Evolutionary conservation across 2,888 invertebrate species (phyloP).

Genomic region (Eupithecia subumbrata): DNA sequence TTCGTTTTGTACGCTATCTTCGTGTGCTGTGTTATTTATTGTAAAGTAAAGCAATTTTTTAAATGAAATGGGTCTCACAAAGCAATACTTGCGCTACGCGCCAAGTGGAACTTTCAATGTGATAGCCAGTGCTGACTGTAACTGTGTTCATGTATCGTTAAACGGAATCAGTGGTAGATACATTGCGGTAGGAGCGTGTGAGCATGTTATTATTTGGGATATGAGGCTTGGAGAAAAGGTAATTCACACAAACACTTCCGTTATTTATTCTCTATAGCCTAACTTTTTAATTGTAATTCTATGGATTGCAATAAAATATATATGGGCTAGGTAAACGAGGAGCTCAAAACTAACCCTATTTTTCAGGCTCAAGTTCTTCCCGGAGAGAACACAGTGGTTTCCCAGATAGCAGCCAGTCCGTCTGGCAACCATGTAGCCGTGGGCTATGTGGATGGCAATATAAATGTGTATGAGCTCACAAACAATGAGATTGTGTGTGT

Average conservation of each 20-base stretch:
- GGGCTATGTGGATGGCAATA: constrained; percentile 95
- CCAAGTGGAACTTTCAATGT: constrained; percentile 94
- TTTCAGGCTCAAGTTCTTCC: constrained; percentile 89
- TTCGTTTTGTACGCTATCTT: not conserved
- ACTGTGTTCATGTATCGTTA: constrained; percentile 90
- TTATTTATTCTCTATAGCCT: not conserved
- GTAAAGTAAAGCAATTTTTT: not conserved
- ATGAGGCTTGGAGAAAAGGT: constrained; percentile 93
- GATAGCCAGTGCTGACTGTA: constrained; percentile 91
- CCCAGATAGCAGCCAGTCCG: constrained; percentile 89
- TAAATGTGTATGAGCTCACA: constrained; percentile 92
- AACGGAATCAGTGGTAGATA: constrained; percentile 92
- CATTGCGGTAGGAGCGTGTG: constrained; percentile 96
- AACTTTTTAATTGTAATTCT: too few relatives aligned
- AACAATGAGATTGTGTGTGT: constrained; percentile 88
- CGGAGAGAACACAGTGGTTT: constrained; percentile 92
- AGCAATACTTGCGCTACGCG: constrained; percentile 96
- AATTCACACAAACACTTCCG: constrained; percentile 35
- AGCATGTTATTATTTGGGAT: constrained; percentile 98
- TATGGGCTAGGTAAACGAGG: not conserved
- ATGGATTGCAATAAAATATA: not conserved
- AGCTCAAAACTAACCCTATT: constrained; percentile 25
- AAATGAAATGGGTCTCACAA: constrained; percentile 91
- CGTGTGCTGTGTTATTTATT: not conserved
- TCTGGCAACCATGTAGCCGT: constrained; percentile 92